Percentiles rank a stretch among this genome's conserved stretches.
Conservation (phyloP, 2,797 vertebrate genomes). For the Pseudopleuronectes americanus region DNA sequence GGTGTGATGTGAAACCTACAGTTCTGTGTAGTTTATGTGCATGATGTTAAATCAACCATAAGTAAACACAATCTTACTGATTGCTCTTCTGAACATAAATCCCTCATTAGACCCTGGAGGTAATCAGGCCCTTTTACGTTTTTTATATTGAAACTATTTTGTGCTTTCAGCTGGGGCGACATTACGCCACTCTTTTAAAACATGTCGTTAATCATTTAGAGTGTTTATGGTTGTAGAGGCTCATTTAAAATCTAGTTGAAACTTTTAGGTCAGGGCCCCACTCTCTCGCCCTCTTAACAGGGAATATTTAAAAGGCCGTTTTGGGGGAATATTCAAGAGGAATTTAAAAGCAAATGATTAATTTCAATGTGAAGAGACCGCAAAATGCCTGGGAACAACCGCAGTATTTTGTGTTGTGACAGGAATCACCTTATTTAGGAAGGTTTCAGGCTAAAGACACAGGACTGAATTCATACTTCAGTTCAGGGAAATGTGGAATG, state of each 20-base stretch:
- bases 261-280: slow-evolving; percentile 22
- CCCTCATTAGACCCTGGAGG: slow-evolving; percentile 51
- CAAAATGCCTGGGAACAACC: not conserved
- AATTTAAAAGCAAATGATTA: not conserved
- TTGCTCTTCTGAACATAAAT: slow-evolving; percentile 34
- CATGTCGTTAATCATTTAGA: slow-evolving; percentile 62
- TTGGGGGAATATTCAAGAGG: not conserved
- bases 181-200: slow-evolving; percentile 29
- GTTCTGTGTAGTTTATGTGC: too few species aligned
- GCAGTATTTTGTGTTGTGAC: not conserved
- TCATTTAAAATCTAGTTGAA: slow-evolving; percentile 40
- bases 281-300: slow-evolving; percentile 20
- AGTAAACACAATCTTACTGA: too few species aligned
- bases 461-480: not conserved
- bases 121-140: slow-evolving; percentile 38
- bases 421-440: not conserved
- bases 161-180: slow-evolving; percentile 9
- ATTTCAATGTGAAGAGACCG: not conserved
- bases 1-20: too few species aligned
- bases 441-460: not conserved
- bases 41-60: too few species aligned
- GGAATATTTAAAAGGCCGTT: slow-evolving; percentile 29
- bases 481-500: not conserved
- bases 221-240: slow-evolving; percentile 37
- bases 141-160: slow-evolving; percentile 41